Conservation (phyloP, 92 coral and sea anemone genomes). For the Phenganax stokvisi region DNA sequence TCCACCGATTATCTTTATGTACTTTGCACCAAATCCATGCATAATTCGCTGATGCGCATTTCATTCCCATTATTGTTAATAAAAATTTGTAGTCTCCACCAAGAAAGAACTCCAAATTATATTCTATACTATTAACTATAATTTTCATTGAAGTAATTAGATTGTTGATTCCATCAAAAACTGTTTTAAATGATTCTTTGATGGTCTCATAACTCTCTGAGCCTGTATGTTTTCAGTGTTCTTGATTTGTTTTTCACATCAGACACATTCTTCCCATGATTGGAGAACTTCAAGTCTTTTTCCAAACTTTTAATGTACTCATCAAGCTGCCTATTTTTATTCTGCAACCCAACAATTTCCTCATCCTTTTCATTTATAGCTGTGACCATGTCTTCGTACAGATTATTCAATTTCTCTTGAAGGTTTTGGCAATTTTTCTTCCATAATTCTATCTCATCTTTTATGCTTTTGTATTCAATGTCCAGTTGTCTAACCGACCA, state of each 20-base stretch:
- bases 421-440: conserved; percentile 43
- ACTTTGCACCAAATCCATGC: conserved; percentile 15
- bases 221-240: conserved; percentile 43
- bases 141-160: no score
- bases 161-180: no score
- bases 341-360: conserved; percentile 37
- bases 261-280: conserved; percentile 42
- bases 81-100: conserved; percentile 45
- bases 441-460: conserved; percentile 49
- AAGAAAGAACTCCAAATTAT: no score
- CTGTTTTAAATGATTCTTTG: no score
- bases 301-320: conserved; percentile 30
- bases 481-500: conserved; percentile 34
- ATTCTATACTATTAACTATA: no score
- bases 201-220: no score
- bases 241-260: conserved; percentile 54
- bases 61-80: conserved; percentile 52
- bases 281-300: conserved; percentile 22
- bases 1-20: conserved; percentile 34
- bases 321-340: conserved; percentile 41
- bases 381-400: conserved; percentile 48
- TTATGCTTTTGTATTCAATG: conserved; percentile 37
- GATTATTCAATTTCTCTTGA: conserved; percentile 47
- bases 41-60: conserved; percentile 44
- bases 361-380: conserved; percentile 41